Conservation (phyloP, 1,140 invertebrate species). For the Trichonephila clavata region DNA sequence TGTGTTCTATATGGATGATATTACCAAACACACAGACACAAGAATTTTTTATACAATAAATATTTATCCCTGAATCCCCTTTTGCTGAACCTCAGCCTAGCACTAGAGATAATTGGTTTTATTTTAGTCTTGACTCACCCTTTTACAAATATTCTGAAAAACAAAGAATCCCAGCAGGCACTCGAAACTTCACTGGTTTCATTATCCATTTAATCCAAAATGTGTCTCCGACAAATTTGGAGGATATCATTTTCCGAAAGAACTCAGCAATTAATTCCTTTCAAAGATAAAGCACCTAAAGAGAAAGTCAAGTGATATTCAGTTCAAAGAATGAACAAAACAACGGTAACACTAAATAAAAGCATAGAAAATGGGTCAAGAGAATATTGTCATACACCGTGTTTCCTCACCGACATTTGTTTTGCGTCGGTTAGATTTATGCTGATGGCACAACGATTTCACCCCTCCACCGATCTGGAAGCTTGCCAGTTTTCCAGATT, state of each 20-base stretch:
- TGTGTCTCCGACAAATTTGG: background rate
- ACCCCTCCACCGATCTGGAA: slow-evolving; percentile 72
- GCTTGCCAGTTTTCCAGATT: slow-evolving; percentile 74
- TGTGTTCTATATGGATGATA: background rate
- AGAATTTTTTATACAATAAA: too few relatives aligned
- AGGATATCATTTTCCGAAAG: slow-evolving; percentile 20
- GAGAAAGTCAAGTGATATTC: slow-evolving; percentile 51
- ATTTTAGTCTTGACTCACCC: background rate
- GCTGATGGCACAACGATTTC: slow-evolving; percentile 73
- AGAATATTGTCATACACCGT: slow-evolving; percentile 75
- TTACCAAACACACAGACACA: too few relatives aligned
- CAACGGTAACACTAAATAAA: slow-evolving; percentile 66
- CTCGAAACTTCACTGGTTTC: background rate
- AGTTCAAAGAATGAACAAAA: slow-evolving; percentile 28
- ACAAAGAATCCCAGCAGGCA: background rate
- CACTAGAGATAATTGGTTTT: background rate
- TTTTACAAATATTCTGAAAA: background rate
- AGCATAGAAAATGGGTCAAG: slow-evolving; percentile 73
- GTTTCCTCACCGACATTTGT: slow-evolving; percentile 74
- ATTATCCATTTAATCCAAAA: background rate
- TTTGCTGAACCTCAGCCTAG: background rate
- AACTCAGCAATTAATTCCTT: slow-evolving; percentile 63
- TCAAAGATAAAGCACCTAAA: slow-evolving; percentile 35
- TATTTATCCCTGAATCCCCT: background rate
- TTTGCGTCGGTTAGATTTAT: slow-evolving; percentile 74